Conservation (phyloP, 2,888 invertebrate genomes). For the Ormia ochracea region DNA sequence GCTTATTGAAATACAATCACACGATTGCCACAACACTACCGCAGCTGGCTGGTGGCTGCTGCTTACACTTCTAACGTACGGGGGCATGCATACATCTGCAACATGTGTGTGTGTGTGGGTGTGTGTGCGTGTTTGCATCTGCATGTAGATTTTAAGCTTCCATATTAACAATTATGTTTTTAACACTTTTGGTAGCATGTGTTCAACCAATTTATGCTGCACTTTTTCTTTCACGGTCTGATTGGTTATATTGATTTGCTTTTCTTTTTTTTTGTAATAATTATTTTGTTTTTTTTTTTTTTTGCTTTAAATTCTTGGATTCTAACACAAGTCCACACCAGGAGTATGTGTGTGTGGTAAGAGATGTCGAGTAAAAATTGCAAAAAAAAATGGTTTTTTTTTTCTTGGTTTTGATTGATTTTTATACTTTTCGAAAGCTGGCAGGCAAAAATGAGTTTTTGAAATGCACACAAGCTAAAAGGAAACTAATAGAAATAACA, state of each 20-base stretch:
- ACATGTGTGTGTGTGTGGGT: not conserved
- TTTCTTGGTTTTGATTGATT: conserved; percentile 48
- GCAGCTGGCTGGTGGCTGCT: not conserved
- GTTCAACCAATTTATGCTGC: conserved; percentile 57
- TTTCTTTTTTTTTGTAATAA: not conserved
- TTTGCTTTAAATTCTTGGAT: not conserved
- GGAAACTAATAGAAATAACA: conserved; percentile 26
- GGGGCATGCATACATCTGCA: not conserved
- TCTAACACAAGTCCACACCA: not conserved
- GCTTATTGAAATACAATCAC: conserved; percentile 13
- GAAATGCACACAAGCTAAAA: conserved; percentile 19
- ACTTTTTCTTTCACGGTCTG: conserved; percentile 54
- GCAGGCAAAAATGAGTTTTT: conserved; percentile 47
- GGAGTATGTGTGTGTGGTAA: conserved; percentile 11
- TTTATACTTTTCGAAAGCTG: conserved; percentile 43
- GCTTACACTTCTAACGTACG: conserved; percentile 1
- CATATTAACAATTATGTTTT: conserved; percentile 42
- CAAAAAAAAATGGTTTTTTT: no score
- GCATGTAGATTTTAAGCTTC: not conserved
- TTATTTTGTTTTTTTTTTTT: not conserved
- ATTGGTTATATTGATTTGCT: conserved; percentile 47
- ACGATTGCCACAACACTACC: conserved; percentile 1
- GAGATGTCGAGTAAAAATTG: not conserved
- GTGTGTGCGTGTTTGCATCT: not conserved
- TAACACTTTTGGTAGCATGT: conserved; percentile 58